A percentile compares a stretch with the other conserved stretches of the same genome.
phyloP scores from a whole-genome alignment of 2,888 invertebrate species.

The Drosophila helvetica region DNA sequence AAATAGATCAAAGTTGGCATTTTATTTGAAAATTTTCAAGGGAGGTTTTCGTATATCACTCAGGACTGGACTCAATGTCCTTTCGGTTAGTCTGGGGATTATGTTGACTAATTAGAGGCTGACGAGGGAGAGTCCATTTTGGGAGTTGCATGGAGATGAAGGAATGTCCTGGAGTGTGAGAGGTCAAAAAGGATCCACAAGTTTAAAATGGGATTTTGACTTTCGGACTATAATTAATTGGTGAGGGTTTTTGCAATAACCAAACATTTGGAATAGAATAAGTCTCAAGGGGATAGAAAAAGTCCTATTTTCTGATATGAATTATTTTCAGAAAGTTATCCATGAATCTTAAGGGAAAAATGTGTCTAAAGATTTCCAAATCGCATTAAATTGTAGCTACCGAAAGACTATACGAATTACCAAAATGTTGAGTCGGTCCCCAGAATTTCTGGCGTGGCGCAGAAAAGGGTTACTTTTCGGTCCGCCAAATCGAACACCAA shows the following conservation, averaged over 20 bases:
- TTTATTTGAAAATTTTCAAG: conserved; percentile 40
- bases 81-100: conserved; percentile 47
- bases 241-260: neutral
- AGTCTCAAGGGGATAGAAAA: neutral
- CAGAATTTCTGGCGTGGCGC: too few relatives aligned
- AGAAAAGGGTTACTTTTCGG: too few relatives aligned
- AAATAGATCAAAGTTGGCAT: conserved; percentile 77
- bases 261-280: neutral
- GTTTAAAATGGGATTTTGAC: conserved; percentile 8
- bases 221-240: conserved; percentile 7
- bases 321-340: too few relatives aligned
- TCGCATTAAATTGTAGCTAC: too few relatives aligned
- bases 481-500: too few relatives aligned
- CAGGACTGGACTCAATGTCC: conserved; percentile 3
- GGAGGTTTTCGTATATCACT: conserved; percentile 11
- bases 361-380: too few relatives aligned
- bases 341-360: too few relatives aligned
- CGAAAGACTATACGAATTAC: too few relatives aligned
- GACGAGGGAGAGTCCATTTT: conserved; percentile 56
- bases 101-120: conserved; percentile 72
- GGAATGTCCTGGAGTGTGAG: neutral
- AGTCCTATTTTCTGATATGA: neutral
- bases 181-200: neutral
- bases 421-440: too few relatives aligned
- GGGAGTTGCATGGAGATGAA: conserved; percentile 1